Evolutionary conservation across 2,797 vertebrate genomes (phyloP).

Genomic region (Peromyscus attwateri): DNA sequence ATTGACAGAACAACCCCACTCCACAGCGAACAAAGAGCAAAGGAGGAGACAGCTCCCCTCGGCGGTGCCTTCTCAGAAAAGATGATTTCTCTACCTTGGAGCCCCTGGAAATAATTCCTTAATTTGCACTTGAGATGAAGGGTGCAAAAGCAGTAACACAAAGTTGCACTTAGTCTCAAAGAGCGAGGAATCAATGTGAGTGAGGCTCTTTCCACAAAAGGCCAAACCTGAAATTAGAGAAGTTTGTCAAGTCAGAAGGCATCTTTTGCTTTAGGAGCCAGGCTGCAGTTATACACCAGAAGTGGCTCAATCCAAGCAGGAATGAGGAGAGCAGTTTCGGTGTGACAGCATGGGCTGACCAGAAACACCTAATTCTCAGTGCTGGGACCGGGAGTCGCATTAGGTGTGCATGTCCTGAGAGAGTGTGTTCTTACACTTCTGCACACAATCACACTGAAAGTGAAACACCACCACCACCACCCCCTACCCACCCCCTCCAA

Average conservation of each 20-base stretch:
- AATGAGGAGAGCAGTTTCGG: background rate
- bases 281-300: background rate
- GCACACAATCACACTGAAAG: background rate
- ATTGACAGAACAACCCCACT: background rate
- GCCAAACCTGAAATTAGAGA: background rate
- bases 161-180: background rate
- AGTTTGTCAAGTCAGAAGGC: background rate
- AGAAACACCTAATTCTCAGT: background rate
- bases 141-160: background rate
- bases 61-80: background rate
- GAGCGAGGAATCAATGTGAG: background rate
- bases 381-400: fast-evolving
- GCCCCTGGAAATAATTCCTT: background rate
- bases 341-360: background rate
- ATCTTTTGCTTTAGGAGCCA: background rate
- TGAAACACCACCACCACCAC: too few relatives aligned
- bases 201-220: background rate
- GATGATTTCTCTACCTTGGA: background rate
- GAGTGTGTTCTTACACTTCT: background rate
- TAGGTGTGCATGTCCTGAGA: fast-evolving
- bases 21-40: background rate
- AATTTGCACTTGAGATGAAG: background rate
- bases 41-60: background rate
- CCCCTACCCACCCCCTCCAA: background rate
- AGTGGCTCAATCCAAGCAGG: background rate